Evolutionary conservation across 2,797 vertebrate species (phyloP), one percentile per base, ranked within the genome.

Genomic region (Acanthurus leucopareius): DNA sequence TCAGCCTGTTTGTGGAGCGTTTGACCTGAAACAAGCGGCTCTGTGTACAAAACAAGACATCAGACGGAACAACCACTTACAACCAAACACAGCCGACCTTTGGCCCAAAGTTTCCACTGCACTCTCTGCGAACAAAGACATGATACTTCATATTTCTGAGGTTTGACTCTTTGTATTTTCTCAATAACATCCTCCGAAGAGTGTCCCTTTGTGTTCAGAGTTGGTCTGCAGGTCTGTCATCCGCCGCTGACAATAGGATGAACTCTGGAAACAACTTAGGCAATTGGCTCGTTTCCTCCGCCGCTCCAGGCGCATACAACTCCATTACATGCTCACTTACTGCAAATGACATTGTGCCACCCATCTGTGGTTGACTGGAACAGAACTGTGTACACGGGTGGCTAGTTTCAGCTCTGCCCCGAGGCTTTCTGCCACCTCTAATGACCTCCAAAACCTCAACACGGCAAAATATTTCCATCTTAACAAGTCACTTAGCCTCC

Each of bases 291-390:
- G 86, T 91, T 94, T 93, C 91, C 92, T 90, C 82, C 80, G 53
- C 69, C 49, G 92, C 94, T 87, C 16, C 22, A 80, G 92, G 93
- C 90, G 80, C 93, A 92, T 91, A 94, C 92, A 93, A 90, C 88
- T 87, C 91, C 84, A 94, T 96, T 95, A 96, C 94, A 95, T 83
- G 93, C 91, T 92, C 91, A 90, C 90, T 95, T 94, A 88, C 86
- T 86, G 89, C 93, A 91, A 92, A 93, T 93, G 88, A 93, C 91
- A 91, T 82, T 77, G 88, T 90, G 93, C 73, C 90, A 92, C 84
- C 89, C 86, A 86, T 91, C 86, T 85, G 87, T 60, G 84, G 88
- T 85, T 92, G 89, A 92, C 65, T 90, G 89, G 88, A 70, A 88
- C 84, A 90, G 91, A 93, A 94, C 90, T 35, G 61, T 45, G 63